Base-by-base conservation (phyloP, 2,888 invertebrate genomes). In the Brachynemurus nebulosus region DNA sequence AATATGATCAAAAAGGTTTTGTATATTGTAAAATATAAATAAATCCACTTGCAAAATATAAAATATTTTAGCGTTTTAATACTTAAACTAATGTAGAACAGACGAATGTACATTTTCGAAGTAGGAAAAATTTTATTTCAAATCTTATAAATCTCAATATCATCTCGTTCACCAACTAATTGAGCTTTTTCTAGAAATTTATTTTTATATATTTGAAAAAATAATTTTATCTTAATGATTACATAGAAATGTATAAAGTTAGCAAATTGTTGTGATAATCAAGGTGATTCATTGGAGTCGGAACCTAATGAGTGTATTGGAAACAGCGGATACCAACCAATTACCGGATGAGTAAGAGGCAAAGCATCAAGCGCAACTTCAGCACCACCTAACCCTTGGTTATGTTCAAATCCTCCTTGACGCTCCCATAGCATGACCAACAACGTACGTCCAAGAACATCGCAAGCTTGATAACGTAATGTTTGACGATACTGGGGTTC, bases 401-500 rank as follows among this genome's bases (percentile, higher is more conserved):
- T 90, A 63, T 88, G 88, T 59, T 88, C 86, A 63, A 88, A 88
- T 3, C 86, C 85, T 47, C 86, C 82, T 60, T 86, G 86, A 47
- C 85, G 78, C 59, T 91, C 89, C 91, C 92, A 93, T 40, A 93
- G 74, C 84, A 90, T 90, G 43, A 91, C 86, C 52, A 91, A 78
- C 51, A 92, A 72, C 49, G 83, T 83, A 45, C 91, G 76, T 1
- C 84, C 84, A 19, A 83, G 71, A 1, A 81, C 79, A 59, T 86
- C 84, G 55, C 76, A 77, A 12, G 80, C 77, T 68, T 79, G 79
- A 65, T 93, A 93, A 59, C 86, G 85, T 52, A 93, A 76, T 25
- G 86, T 90, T 64, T 91, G 90, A 46, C 85, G 78, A 67, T 83
- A 93, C 56, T 84, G 77, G 4, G 92, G 92, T 59, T 88, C 86